Percentiles rank a stretch among this genome's conserved stretches.
phyloP scores from a whole-genome alignment of 2,113 vertebrate species.

The Boulengerochromis microlepis region DNA sequence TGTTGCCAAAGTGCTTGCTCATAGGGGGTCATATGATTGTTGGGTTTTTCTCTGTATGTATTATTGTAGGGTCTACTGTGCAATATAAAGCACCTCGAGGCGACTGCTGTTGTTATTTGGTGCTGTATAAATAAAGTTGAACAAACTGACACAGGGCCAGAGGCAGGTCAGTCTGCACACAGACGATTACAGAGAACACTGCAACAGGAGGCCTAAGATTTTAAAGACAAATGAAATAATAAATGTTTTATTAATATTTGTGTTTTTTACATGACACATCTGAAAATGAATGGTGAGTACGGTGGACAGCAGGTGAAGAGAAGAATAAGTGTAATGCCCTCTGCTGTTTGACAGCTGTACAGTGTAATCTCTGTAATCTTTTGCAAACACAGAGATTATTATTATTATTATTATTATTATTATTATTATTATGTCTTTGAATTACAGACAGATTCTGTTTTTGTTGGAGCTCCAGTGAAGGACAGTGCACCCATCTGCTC shows the following conservation, averaged over 20 bases:
- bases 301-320: background rate
- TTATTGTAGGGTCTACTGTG: accelerated
- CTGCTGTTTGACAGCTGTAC: background rate
- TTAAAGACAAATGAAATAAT: background rate
- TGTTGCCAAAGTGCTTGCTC: background rate
- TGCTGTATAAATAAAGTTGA: background rate
- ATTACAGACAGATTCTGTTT: background rate
- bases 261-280: background rate
- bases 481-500: background rate
- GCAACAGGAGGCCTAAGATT: background rate
- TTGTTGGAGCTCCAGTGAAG: background rate
- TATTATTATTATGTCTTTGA: background rate
- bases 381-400: background rate
- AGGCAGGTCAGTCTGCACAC: background rate
- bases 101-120: background rate
- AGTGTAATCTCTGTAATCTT: background rate
- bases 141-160: background rate
- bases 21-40: background rate
- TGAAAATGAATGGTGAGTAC: background rate
- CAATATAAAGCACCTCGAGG: background rate
- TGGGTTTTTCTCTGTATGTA: background rate
- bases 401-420: background rate
- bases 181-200: background rate
- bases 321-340: background rate
- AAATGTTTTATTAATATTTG: background rate